These are phyloP conservation scores for Zootermopsis nevadensis DNA, from an alignment of 2,888 invertebrate species.

Conservation along the genomic window DNA sequence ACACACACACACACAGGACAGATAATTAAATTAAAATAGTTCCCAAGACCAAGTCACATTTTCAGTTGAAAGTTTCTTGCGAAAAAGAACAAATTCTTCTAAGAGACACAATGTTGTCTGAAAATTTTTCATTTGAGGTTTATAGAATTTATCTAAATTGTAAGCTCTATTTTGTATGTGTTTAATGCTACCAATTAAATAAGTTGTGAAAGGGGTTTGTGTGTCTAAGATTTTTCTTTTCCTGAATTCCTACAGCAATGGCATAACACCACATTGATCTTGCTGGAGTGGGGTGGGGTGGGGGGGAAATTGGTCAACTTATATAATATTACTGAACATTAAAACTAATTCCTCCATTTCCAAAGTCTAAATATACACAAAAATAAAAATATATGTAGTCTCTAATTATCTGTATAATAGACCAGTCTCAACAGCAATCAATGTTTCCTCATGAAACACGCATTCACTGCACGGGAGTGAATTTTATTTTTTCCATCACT, in stretches of 20 bases:
- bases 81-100: background rate
- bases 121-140: background rate
- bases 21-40: background rate
- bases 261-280: slow-evolving; percentile 11
- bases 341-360: background rate
- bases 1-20: background rate
- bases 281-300: background rate
- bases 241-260: slow-evolving; percentile 19
- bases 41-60: too few relatives aligned
- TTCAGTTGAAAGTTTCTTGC: background rate
- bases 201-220: background rate
- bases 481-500: background rate
- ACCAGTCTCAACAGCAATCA: background rate
- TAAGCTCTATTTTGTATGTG: background rate
- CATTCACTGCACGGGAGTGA: background rate
- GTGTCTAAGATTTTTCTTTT: background rate
- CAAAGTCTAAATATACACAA: slow-evolving; percentile 23
- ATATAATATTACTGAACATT: background rate
- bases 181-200: background rate
- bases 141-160: background rate
- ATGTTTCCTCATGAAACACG: background rate
- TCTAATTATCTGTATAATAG: slow-evolving; percentile 3
- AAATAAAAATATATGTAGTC: slow-evolving; percentile 31
- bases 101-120: background rate
- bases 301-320: slow-evolving; percentile 10